These are phyloP conservation scores for Riparia riparia DNA, from an alignment of 2,113 vertebrate species.

Conservation along the genomic window DNA sequence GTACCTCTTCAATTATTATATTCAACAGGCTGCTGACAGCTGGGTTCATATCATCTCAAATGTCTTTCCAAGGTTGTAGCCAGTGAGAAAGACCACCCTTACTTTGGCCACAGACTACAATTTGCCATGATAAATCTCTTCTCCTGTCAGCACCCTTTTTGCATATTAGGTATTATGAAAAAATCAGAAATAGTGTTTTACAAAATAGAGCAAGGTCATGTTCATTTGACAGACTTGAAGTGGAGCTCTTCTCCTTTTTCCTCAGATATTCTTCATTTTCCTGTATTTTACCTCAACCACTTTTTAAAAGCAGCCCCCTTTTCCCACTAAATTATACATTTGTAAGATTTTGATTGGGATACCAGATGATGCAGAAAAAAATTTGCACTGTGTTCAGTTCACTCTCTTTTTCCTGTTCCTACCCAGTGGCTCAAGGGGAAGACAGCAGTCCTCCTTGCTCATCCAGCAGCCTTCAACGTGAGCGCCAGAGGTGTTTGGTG, in stretches of 20 bases:
- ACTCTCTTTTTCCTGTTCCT: neutral
- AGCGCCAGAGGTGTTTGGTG: neutral
- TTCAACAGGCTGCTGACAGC: neutral
- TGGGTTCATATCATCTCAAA: neutral
- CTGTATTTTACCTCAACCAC: neutral
- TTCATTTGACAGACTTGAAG: neutral
- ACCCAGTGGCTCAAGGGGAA: neutral
- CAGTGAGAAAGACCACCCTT: neutral
- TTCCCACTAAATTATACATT: neutral
- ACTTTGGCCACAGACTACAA: neutral
- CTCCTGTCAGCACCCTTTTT: neutral
- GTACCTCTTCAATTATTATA: accelerated
- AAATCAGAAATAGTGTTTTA: neutral
- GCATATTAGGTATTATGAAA: neutral
- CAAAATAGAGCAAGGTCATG: neutral
- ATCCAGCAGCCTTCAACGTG: neutral
- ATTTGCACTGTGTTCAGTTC: neutral
- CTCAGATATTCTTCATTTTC: neutral
- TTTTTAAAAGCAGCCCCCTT: neutral
- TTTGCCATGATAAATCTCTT: neutral
- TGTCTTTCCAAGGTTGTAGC: neutral
- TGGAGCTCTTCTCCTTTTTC: neutral
- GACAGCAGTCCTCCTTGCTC: neutral
- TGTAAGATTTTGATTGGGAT: neutral
- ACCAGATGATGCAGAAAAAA: neutral